Evolutionary conservation across 2,797 vertebrate species (phyloP).

Genomic region (Potorous gilbertii): DNA sequence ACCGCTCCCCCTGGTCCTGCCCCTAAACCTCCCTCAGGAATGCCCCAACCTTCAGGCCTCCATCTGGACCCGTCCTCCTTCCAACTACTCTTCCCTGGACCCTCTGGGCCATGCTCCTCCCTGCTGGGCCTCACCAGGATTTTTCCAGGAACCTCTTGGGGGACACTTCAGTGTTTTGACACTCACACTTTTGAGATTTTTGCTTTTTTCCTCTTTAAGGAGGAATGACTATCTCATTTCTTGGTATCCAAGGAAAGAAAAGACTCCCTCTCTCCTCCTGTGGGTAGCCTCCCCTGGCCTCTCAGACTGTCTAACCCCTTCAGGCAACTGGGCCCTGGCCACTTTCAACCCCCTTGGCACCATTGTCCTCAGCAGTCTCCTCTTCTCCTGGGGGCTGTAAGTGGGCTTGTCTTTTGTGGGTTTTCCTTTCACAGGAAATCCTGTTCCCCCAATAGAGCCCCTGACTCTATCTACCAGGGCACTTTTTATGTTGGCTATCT

Average conservation of each 20-base stretch:
- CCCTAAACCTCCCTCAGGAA: background rate
- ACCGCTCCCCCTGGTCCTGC: constrained; percentile 62
- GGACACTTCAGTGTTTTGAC: background rate
- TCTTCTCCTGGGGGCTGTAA: no score
- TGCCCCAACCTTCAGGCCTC: no score
- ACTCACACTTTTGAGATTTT: background rate
- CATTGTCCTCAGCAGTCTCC: no score
- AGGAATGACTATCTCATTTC: background rate
- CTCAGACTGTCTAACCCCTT: background rate
- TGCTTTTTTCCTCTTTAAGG: background rate
- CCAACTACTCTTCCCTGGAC: no score
- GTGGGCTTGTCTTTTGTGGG: no score
- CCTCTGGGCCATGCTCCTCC: no score
- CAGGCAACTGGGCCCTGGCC: no score
- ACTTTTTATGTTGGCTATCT: background rate
- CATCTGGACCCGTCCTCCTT: no score
- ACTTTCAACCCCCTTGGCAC: no score
- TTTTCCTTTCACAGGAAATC: background rate
- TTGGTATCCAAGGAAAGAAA: no score
- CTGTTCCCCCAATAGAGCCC: background rate
- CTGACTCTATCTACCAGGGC: background rate
- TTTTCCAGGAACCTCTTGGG: background rate
- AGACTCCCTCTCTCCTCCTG: background rate
- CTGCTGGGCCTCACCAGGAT: background rate
- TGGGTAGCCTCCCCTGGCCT: background rate